Evolutionary conservation across 37 sponge, comb jelly and placozoan species (phyloP), one percentile per base, ranked within the genome.

Genomic region (Beroe ovata): DNA sequence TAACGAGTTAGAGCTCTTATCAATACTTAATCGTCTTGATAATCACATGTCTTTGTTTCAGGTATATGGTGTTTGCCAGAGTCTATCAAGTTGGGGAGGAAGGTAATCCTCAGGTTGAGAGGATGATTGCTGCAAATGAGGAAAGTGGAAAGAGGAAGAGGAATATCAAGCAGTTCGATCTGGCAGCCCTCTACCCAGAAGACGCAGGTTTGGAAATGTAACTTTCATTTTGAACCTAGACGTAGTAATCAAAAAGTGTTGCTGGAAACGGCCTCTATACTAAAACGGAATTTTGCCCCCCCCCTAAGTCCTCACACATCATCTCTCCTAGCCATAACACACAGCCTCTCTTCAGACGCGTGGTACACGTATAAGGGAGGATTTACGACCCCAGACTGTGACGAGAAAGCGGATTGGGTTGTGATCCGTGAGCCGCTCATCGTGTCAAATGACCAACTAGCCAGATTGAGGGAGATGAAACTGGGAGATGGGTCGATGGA

Each of bases 341-440:
- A n/a, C n/a, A n/a, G n/a, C 54, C 54, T 47, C 54, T 16, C 11
- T 47, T 47, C 54, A 47, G 54, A 47, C 11, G 54, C 6, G 54
- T 47, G 54, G 36, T 66, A 29, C 69, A 66, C 69, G 36, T 66
- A 66, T 37, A 8, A 32, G 4, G 69, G 69, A 2, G 35, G 69
- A 1, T 30, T 66, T 1, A 66, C 69, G 36, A 66, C 69, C 16
- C 69, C 69, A 11, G 69, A 37, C 35, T 66, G 69, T 66, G 36
- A 66, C 36, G 69, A 66, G 69, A 66, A 19, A 33, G 69, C 30
- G 69, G 1, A 11, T 37, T 66, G 69, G 69, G 32, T 29, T 4
- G 33, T 66, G 35, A 1, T 29, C 3, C 0, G 2, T 4, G 69
- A 34, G 34, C 69, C 69, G 36, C 33, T 66, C 33, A 32, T 2